phyloP scores from a whole-genome alignment of 2,888 invertebrate genomes.

The Eupithecia pulchellata region DNA sequence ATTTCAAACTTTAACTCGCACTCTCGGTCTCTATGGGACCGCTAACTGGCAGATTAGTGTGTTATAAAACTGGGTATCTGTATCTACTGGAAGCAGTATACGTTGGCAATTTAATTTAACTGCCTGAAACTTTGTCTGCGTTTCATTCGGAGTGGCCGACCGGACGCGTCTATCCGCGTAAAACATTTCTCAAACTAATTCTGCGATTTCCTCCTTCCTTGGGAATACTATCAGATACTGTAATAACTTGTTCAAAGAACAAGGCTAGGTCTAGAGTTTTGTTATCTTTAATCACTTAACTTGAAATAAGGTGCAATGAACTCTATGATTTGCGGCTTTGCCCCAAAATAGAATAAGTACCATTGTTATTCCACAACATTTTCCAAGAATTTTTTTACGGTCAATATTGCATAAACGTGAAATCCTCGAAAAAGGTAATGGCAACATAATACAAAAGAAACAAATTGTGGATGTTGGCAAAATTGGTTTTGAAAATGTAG shows the following conservation, averaged over 20 bases:
- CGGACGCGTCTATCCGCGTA: slow-evolving; percentile 29
- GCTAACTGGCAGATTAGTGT: slow-evolving; percentile 44
- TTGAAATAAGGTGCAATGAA: slow-evolving; percentile 3
- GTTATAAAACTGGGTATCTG: slow-evolving; percentile 42
- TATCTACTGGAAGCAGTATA: slow-evolving; percentile 25
- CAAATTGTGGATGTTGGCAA: neutral
- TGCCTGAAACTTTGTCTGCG: slow-evolving; percentile 44
- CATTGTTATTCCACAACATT: neutral
- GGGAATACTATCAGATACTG: slow-evolving; percentile 7
- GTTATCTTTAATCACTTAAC: slow-evolving; percentile 8
- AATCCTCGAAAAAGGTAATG: neutral
- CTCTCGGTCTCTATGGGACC: slow-evolving; percentile 34
- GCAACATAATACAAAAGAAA: neutral
- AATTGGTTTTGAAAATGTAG: slow-evolving; percentile 1
- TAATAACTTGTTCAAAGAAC: slow-evolving; percentile 18
- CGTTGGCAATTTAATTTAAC: slow-evolving; percentile 46
- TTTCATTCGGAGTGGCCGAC: slow-evolving; percentile 36
- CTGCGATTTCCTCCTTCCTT: slow-evolving; percentile 1
- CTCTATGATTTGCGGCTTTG: neutral
- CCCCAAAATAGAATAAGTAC: neutral
- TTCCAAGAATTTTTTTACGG: neutral
- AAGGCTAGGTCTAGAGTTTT: slow-evolving; percentile 7
- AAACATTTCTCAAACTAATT: slow-evolving; percentile 21
- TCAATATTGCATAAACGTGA: neutral
- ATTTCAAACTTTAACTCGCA: slow-evolving; percentile 32